Evolutionary conservation across 2,797 vertebrate species (phyloP), one percentile per base, ranked within the genome.

Genomic region (Antrozous pallidus): DNA sequence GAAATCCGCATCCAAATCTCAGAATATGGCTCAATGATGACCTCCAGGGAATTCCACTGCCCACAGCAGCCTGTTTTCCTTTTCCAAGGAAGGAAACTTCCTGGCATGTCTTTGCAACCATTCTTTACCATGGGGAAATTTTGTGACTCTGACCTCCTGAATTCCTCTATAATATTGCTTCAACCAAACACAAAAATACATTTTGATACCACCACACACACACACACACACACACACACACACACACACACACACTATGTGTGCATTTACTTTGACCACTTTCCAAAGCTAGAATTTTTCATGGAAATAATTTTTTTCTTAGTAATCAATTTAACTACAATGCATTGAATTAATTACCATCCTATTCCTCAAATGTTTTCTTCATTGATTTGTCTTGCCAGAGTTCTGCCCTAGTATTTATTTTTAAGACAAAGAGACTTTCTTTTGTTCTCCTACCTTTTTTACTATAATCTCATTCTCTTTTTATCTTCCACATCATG

Each of bases 381-480:
- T 58, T 90, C 78, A 67, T 89, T 96, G 95, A 79, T 73, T 33
- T 89, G 51, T 51, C 67, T 94, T 77, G 86, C 70, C 73, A 31
- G 47, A 11, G 28, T 56, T 97, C 63, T 69, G 36, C 10, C 73
- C 81, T 94, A n/a, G 65, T 28, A 16, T 77, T 73, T 54, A 67
- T 79, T 90, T 83, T 92, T 65, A 54, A 71, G 74, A 94, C 54
- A 73, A 14, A n/a, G 20, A 81, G 20, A 14, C 11, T 70, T 96
- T 97, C 51, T 90, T 96, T 86, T 81, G 63, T 69, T 73, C 33
- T 61, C 80, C 96, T 36, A 40, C 49, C 6, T 56, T 6, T 89
- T 92, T 87, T 80, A 40, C 45, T 61, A 40, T 75, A 42, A 95
- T 89, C 97, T 90, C n/a, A 84, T 93, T 75, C 67, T 94, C 92